phyloP scores from a whole-genome alignment of 1,140 invertebrate species.

The Dolichoris vasculosae region DNA sequence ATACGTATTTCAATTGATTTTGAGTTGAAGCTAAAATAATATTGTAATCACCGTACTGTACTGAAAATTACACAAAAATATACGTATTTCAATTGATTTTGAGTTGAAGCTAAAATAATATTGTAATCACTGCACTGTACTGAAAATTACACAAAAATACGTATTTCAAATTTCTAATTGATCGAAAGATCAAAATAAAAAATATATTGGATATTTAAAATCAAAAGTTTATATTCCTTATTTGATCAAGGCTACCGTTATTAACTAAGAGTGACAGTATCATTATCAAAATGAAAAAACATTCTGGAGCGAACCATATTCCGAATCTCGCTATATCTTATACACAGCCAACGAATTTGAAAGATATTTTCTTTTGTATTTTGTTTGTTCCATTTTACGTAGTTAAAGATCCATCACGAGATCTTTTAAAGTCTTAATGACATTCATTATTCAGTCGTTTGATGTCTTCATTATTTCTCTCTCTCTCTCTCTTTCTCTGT shows the following conservation, averaged over 20 bases:
- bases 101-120: too few species aligned
- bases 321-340: conserved; percentile 46
- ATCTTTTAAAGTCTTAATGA: conserved; percentile 46
- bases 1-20: too few species aligned
- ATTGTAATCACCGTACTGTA: too few species aligned
- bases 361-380: conserved; percentile 42
- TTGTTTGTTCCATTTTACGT: conserved; percentile 41
- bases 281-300: conserved; percentile 44
- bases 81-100: too few species aligned
- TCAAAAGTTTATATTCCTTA: not conserved
- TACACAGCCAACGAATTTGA: conserved; percentile 54
- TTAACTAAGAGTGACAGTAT: not conserved
- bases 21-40: too few species aligned
- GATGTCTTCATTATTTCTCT: conserved; percentile 38
- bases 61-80: too few species aligned
- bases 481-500: not conserved
- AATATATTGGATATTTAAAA: conserved; percentile 8
- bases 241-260: conserved; percentile 6
- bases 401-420: conserved; percentile 28
- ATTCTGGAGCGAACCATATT: conserved; percentile 38
- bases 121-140: not conserved
- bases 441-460: conserved; percentile 46
- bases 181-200: not conserved
- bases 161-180: not conserved
- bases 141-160: not conserved